Conservation (phyloP, 1,140 invertebrate species). For the Bombus vancouverensis region DNA sequence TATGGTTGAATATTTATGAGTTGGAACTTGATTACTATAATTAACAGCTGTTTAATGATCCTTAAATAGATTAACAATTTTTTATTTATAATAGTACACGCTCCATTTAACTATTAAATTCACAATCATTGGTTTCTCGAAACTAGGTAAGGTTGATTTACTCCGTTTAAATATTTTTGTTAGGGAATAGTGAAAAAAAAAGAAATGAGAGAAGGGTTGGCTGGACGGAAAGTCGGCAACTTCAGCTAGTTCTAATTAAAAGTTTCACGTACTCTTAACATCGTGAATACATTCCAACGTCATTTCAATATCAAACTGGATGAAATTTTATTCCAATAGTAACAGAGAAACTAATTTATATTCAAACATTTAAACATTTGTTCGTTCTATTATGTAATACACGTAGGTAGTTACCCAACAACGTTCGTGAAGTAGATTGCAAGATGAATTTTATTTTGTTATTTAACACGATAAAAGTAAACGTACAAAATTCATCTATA, state of each 20-base stretch:
- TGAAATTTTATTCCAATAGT: background rate
- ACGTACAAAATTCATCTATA: no score
- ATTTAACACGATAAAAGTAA: background rate
- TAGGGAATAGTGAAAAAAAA: background rate
- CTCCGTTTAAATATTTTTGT: background rate
- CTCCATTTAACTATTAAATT: background rate
- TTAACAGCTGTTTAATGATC: background rate
- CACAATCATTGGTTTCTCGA: background rate
- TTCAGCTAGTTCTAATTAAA: background rate
- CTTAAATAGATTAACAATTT: background rate
- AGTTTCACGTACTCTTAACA: background rate
- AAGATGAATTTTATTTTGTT: background rate
- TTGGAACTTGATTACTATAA: background rate
- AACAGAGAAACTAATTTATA: background rate
- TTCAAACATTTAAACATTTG: background rate
- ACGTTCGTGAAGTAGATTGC: background rate
- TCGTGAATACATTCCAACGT: background rate
- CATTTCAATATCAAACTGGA: background rate
- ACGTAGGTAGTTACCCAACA: background rate
- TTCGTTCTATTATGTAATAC: background rate
- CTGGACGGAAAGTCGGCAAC: background rate
- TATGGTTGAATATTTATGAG: background rate
- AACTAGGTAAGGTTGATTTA: background rate
- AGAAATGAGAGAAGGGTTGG: no score
- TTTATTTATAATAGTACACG: no score